These are phyloP conservation scores for Cerastis leucographa DNA, from an alignment of 2,888 invertebrate species.

Conservation along the genomic window DNA sequence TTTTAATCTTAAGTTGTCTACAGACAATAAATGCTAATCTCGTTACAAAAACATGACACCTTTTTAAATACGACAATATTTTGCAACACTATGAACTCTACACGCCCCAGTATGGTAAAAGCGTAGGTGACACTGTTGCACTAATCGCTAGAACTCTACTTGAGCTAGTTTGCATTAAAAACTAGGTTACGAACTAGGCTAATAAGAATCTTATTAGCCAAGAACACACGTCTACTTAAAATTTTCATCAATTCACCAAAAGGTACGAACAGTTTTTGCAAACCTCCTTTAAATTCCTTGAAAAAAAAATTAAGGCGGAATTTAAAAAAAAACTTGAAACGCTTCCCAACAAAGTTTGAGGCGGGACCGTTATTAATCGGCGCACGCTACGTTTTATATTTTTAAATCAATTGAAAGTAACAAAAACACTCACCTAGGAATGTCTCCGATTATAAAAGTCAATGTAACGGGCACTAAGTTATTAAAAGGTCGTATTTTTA, in stretches of 20 bases:
- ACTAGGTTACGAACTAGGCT: conserved; percentile 51
- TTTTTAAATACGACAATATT: conserved; percentile 19
- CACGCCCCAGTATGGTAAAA: conserved; percentile 17
- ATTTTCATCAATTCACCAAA: conserved; percentile 5
- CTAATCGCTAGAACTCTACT: conserved; percentile 44
- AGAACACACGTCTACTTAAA: background rate
- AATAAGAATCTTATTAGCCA: conserved; percentile 38
- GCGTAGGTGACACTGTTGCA: conserved; percentile 57
- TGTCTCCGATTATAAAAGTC: conserved; percentile 51
- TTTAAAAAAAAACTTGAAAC: conserved; percentile 47
- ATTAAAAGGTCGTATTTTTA: conserved; percentile 55
- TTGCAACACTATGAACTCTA: conserved; percentile 27
- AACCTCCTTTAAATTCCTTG: conserved; percentile 15
- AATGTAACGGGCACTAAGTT: conserved; percentile 58
- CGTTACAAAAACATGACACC: background rate
- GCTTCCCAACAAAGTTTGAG: conserved; percentile 53
- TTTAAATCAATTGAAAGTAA: conserved; percentile 34
- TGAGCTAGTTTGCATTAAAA: conserved; percentile 34
- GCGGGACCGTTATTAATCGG: conserved; percentile 57
- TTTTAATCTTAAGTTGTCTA: background rate
- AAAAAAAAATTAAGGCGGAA: conserved; percentile 35
- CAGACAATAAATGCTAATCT: conserved; percentile 16
- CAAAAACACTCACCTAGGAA: conserved; percentile 56
- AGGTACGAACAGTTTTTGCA: background rate
- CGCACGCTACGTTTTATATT: conserved; percentile 11